Evolutionary conservation across 2,888 invertebrate species (phyloP), one percentile per base, ranked within the genome.

Genomic region (Agapostemon virescens): DNA sequence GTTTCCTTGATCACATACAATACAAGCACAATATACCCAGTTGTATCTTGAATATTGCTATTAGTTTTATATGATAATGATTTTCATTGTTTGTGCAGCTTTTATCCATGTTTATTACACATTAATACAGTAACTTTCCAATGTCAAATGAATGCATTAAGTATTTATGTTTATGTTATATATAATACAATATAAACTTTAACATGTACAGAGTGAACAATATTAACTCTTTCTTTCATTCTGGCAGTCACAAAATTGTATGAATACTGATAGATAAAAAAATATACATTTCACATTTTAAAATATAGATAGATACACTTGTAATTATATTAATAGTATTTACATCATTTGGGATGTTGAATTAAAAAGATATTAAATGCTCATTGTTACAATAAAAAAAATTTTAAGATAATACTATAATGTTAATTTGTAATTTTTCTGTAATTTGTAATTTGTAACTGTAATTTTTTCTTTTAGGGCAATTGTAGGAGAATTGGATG

Each of bases 401-500:
- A 33, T 20, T 26, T 30, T 20, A 33, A 23, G 7, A 45, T 23
- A 68, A 77, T 49, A 7, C 15, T 67, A 45, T 30, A 63, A 63
- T 13, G n/a, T 68, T 68, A 11, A 17, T 45, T 49, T n/a, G n/a
- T n/a, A n/a, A n/a, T n/a, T n/a, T n/a, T n/a, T n/a, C n/a, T n/a
- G n/a, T n/a, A n/a, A n/a, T n/a, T n/a, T n/a, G n/a, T n/a, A n/a
- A n/a, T n/a, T n/a, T n/a, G n/a, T n/a, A n/a, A n/a, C n/a, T n/a
- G n/a, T 38, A 13, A 23, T 61, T n/a, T 33, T 9, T 55, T 33
- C 55, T 45, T 38, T 94, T 94, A 95, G 95, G 70, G 97, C 97
- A 5, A 95, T 97, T 63, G 96, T 97, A 82, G 97, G 97, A 61
- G 95, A 97, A 92, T 95, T 97, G 88, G 97, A 97, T 90, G 97